phyloP scores from a whole-genome alignment of 2,888 invertebrate species.

The Sesamia inferens region DNA sequence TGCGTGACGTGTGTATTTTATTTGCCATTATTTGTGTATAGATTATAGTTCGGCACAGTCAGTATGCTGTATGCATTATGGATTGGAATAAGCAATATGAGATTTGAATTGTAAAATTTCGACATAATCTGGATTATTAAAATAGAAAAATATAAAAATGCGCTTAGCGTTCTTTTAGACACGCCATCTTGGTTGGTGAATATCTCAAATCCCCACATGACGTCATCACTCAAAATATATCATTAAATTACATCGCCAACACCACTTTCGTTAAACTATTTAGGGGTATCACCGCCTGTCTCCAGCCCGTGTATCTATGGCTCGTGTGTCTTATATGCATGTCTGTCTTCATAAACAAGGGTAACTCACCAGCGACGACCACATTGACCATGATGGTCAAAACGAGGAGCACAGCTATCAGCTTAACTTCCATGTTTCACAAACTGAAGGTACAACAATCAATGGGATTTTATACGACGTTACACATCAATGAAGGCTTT shows the following conservation, averaged over 20 bases:
- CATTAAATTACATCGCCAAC: background rate
- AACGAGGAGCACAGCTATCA: constrained; percentile 65
- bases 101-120: too few relatives aligned
- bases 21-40: too few relatives aligned
- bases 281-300: background rate
- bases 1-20: too few relatives aligned
- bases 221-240: background rate
- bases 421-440: constrained; percentile 72
- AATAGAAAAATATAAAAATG: background rate
- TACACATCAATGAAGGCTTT: constrained; percentile 68
- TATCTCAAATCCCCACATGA: background rate
- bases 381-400: constrained; percentile 61
- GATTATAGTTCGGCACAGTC: too few relatives aligned
- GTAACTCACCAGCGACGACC: constrained; percentile 78
- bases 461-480: constrained; percentile 75
- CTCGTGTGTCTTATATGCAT: background rate
- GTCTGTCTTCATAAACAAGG: constrained; percentile 7
- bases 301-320: background rate
- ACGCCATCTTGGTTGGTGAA: background rate
- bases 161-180: background rate
- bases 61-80: too few relatives aligned
- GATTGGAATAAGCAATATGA: too few relatives aligned
- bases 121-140: too few relatives aligned
- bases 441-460: constrained; percentile 16
- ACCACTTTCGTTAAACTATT: background rate